Evolutionary conservation across 2,888 invertebrate species (phyloP), one percentile per base, ranked within the genome.

Genomic region (Eurois occulta): DNA sequence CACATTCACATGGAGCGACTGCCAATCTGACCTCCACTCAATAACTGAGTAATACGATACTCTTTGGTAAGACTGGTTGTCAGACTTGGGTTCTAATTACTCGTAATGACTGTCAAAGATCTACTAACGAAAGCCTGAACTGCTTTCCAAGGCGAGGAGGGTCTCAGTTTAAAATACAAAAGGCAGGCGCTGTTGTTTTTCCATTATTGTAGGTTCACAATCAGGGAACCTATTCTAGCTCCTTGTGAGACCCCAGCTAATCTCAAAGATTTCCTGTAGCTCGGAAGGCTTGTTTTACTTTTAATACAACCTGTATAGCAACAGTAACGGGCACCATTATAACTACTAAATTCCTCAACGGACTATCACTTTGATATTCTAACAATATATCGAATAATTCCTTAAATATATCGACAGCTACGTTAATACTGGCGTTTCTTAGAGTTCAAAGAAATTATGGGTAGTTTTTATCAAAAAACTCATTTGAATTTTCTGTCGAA

Each of bases 301-400:
- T 66, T 58, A 75, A 48, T n/a, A 85, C 28, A 41, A 32, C 60
- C 35, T 77, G 58, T 83, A 21, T 65, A 28, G 5, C 48, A 48
- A 43, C 24, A 41, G 24, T 48, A 32, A 21, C 4, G 52, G 77
- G 58, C 67, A 83, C 71, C 46, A 62, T 52, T 80, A 24, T 41
- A 60, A 73, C 48, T n/a, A n/a, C 48, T 64, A n/a, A 48, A 68
- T 32, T 86, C 77, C 70, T 68, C 65, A 60, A 5, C 5, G 41
- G 13, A 62, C 2, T 73, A 41, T 65, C 68, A 60, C 7, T 80
- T 80, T 18, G 74, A 69, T 69, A 48, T 48, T 46, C 38, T 32
- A 38, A 64, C 21, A 52, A 48, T 82, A 28, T 71, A 68, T 75
- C 32, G 38, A 66, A 43, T 66, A 18, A 38, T 68, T 82, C 62